phyloP scores from a whole-genome alignment of 2,797 vertebrate species.

The Melanitta fusca region DNA sequence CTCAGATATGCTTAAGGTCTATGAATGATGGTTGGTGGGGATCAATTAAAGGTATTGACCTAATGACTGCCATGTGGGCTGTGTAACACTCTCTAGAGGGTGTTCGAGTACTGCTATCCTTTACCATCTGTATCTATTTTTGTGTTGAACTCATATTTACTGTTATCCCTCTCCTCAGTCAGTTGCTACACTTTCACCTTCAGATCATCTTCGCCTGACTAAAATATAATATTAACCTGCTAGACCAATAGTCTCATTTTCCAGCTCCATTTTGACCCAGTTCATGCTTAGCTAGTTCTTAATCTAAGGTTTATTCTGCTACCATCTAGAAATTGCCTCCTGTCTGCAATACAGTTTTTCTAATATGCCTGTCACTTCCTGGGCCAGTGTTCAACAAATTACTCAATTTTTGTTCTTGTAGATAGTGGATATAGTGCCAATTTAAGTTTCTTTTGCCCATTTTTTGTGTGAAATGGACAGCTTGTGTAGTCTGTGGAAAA shows the following conservation, averaged over 20 bases:
- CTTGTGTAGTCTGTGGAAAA: background rate
- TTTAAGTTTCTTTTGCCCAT: slow-evolving; percentile 23
- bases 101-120: background rate
- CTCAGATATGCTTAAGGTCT: rapidly evolving
- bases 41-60: background rate
- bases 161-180: background rate
- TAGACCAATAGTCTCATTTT: background rate
- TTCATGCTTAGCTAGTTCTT: slow-evolving; percentile 11
- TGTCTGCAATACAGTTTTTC: slow-evolving; percentile 18
- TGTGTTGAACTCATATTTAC: background rate
- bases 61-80: background rate
- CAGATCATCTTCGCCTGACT: background rate
- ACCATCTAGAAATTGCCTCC: background rate
- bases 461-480: slow-evolving; percentile 8
- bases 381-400: slow-evolving; percentile 2
- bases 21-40: background rate
- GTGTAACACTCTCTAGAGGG: background rate
- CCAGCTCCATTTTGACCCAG: background rate
- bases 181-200: background rate
- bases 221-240: background rate
- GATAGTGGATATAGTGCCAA: background rate
- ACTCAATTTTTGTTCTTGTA: background rate
- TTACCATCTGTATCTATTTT: background rate
- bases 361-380: slow-evolving; percentile 36
- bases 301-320: slow-evolving; percentile 9